Evolutionary conservation across 2,113 vertebrate genomes (phyloP).

Genomic region (Hiodon alosoides): DNA sequence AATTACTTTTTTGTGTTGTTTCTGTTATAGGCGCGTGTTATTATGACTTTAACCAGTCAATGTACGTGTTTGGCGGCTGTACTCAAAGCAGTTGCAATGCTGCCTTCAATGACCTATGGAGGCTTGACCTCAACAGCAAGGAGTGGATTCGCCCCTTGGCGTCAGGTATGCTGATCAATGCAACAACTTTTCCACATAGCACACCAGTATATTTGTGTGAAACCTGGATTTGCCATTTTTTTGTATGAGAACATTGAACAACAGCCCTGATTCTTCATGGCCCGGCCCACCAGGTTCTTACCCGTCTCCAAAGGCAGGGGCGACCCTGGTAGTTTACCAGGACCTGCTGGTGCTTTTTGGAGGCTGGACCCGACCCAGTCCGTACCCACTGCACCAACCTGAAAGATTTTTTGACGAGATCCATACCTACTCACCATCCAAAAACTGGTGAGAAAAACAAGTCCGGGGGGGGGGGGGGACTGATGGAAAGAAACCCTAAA

Average conservation of each 20-base stretch:
- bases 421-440: conserved; percentile 95
- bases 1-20: conserved; percentile 5
- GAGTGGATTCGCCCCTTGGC: conserved; percentile 98
- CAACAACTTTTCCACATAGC: background rate
- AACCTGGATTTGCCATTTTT: background rate
- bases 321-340: conserved; percentile 90
- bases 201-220: background rate
- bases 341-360: conserved; percentile 94
- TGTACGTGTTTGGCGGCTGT: conserved; percentile 98
- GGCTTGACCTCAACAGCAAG: conserved; percentile 96
- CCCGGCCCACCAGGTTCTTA: conserved; percentile 75
- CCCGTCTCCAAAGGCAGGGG: conserved; percentile 94
- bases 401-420: conserved; percentile 98
- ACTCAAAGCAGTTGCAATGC: conserved; percentile 98
- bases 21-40: conserved; percentile 82
- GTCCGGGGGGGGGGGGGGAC: background rate
- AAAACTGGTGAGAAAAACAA: conserved; percentile 81
- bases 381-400: conserved; percentile 93
- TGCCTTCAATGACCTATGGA: conserved; percentile 97
- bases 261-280: conserved; percentile 14
- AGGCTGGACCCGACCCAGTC: conserved; percentile 94
- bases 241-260: background rate
- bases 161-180: conserved; percentile 71
- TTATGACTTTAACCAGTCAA: conserved; percentile 93
- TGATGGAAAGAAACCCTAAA: background rate